Evolutionary conservation across 2,888 invertebrate genomes (phyloP), one percentile per base, ranked within the genome.

Genomic region (Lepidocyrtinus sp.): DNA sequence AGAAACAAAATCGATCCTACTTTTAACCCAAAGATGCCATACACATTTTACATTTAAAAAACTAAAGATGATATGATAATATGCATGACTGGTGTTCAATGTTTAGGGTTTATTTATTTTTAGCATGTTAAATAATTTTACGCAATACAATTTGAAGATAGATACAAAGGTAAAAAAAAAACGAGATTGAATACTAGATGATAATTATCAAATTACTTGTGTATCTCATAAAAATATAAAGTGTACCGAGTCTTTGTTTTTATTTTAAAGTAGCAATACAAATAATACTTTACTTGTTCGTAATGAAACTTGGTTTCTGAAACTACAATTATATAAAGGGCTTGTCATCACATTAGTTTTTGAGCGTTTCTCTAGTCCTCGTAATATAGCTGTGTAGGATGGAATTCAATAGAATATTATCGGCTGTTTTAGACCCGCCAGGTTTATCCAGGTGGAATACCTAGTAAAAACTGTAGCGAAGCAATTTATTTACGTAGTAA

Each of bases 21-120:
- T 65, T 74, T 70, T 45, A 9, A 67, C 59, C 50, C 27, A 63
- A 65, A 45, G 65, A 65, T 79, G 79, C 79, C 79, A 79, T 79
- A 79, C 46, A 61, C 55, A 55, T 50, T 69, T 63, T 64, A 69
- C 63, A 22, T 24, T 5, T 46, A 46, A 55, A 55, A 24, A 55
- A 55, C 26, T 25, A 7, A 26, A 17, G 22, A 21, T 25, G 50
- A 46, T 72, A 17, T 0, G 59, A 69, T 24, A 65, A 24, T 79
- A 73, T 79, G 79, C 79, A 79, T 79, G 79, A 79, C 79, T 74
- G 79, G 79, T 79, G 79, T 79, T 79, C 79, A 79, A 64, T 24
- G 61, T 73, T 36, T 68, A 63, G 61, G 36, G n/a, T 24, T 59
- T 74, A 74, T 79, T 77, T 72, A 79, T 73, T 79, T 79, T 74